Conservation (phyloP, 2,113 vertebrate species). For the Cranoglanis bouderius region DNA sequence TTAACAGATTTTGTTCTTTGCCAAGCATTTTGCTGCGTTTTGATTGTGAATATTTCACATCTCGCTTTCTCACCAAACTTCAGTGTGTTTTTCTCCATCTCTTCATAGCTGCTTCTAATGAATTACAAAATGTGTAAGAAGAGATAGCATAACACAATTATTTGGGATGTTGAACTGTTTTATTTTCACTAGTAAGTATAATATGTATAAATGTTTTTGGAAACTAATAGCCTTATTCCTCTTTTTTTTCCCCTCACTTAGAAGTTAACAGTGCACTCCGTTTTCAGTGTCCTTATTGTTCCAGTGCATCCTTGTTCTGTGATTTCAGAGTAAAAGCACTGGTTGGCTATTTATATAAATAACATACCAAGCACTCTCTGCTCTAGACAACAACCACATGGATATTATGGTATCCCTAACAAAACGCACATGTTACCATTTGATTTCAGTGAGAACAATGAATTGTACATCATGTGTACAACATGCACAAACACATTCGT, state of each 20-base stretch:
- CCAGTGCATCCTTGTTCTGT: not conserved
- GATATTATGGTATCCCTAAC: not conserved
- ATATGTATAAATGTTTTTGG: slow-evolving; percentile 23
- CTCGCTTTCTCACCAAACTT: not conserved
- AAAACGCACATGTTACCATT: not conserved
- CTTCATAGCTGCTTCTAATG: not conserved
- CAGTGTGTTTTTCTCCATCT: not conserved
- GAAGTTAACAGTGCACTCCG: not conserved
- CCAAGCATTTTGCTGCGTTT: not conserved
- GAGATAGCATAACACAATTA: not conserved
- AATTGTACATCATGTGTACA: not conserved
- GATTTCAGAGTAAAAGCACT: not conserved
- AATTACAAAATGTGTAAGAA: not conserved
- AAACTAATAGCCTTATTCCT: not conserved
- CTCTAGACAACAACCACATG: not conserved
- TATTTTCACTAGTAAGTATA: slow-evolving; percentile 1
- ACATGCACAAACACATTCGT: not conserved
- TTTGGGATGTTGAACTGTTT: not conserved
- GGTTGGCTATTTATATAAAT: not conserved
- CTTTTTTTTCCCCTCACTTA: not conserved
- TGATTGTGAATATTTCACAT: slow-evolving; percentile 1
- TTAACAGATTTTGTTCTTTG: not conserved
- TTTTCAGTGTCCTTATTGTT: slow-evolving; percentile 7
- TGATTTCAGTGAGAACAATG: not conserved
- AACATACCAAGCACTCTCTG: not conserved